Evolutionary conservation across 2,113 vertebrate genomes (phyloP).

Genomic region (Cyphomyrus plagiostoma): DNA sequence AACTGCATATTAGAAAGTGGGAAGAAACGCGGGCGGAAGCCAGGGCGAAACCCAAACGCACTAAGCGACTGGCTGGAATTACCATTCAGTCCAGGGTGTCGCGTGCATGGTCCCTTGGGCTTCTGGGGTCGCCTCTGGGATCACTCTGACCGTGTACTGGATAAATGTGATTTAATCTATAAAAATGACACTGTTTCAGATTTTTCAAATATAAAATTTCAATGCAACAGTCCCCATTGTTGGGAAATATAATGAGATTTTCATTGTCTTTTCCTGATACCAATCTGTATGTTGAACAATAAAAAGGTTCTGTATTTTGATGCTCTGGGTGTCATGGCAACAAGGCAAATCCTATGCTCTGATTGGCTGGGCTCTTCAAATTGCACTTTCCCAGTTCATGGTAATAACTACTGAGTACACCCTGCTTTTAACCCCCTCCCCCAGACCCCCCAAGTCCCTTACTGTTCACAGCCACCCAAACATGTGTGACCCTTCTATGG

Average conservation of each 20-base stretch:
- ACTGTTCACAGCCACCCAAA: slow-evolving; percentile 51
- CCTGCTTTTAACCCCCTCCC: slow-evolving; percentile 42
- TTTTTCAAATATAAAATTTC: background rate
- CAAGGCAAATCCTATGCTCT: slow-evolving; percentile 21
- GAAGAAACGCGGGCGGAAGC: background rate
- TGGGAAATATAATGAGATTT: background rate
- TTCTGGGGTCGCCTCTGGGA: background rate
- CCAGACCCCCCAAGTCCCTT: slow-evolving; percentile 37
- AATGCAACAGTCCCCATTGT: background rate
- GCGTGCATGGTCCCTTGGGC: background rate
- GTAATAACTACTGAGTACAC: slow-evolving; percentile 67
- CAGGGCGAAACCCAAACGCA: background rate
- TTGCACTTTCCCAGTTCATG: slow-evolving; percentile 33
- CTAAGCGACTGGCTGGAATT: background rate
- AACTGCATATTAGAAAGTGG: background rate
- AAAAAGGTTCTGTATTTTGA: slow-evolving; percentile 16
- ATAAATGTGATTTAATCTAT: background rate
- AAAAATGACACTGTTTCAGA: background rate
- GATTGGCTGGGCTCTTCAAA: slow-evolving; percentile 47
- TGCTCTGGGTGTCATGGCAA: slow-evolving; percentile 42
- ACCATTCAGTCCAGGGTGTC: background rate
- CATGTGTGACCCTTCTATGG: slow-evolving; percentile 61
- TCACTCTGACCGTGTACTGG: background rate
- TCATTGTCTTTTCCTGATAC: background rate
- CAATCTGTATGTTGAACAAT: background rate